Conservation (phyloP, 2,113 vertebrate species). For the Telmatochromis sp. region DNA sequence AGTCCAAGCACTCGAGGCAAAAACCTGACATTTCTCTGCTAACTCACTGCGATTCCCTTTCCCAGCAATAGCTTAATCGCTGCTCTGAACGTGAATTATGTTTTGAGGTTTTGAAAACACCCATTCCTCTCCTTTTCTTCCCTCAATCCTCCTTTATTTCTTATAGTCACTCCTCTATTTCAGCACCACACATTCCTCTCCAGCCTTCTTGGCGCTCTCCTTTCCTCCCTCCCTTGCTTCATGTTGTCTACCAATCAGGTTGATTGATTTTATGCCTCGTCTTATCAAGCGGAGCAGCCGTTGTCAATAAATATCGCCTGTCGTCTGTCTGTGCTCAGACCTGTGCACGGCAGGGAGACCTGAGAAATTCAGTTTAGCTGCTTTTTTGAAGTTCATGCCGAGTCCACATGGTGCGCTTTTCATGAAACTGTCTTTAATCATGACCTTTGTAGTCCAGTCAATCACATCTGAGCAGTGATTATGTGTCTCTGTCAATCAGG, state of each 20-base stretch:
- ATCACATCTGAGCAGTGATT: neutral
- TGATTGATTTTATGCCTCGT: conserved; percentile 62
- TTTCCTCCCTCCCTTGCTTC: neutral
- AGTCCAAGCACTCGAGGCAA: conserved; percentile 29
- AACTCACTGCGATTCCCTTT: neutral
- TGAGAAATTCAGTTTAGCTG: neutral
- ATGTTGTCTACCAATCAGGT: conserved; percentile 18
- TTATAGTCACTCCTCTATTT: neutral
- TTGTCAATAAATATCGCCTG: conserved; percentile 46
- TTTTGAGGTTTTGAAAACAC: neutral
- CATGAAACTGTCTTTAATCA: neutral
- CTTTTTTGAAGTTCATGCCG: neutral
- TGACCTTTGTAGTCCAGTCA: neutral
- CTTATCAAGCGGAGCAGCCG: conserved; percentile 57
- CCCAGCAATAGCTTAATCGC: neutral
- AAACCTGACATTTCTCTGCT: conserved; percentile 6
- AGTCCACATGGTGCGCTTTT: neutral
- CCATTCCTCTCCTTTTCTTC: neutral
- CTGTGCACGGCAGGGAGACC: neutral
- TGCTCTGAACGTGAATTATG: neutral
- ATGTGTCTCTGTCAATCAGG: neutral
- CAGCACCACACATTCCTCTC: neutral
- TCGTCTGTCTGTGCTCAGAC: neutral
- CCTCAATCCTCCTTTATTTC: neutral
- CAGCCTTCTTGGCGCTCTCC: neutral